These are phyloP conservation scores for Zaprionus ghesquierei DNA, from an alignment of 1,140 invertebrate genomes.

Conservation along the genomic window DNA sequence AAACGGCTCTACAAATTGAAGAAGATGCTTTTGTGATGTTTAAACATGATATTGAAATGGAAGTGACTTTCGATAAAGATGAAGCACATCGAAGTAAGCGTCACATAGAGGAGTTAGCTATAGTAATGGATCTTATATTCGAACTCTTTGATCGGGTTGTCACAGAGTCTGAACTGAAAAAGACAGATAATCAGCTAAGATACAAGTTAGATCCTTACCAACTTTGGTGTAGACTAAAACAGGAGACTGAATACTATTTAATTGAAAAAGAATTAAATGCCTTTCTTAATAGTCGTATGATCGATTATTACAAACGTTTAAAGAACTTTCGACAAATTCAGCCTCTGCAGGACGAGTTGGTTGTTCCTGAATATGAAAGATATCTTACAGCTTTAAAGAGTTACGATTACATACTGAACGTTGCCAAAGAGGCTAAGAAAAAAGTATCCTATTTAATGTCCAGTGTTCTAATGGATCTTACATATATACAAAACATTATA, in stretches of 20 bases:
- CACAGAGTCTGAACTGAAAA: background rate
- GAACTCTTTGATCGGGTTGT: constrained; percentile 22
- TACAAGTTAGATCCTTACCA: background rate
- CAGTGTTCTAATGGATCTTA: constrained; percentile 34
- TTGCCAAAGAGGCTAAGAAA: background rate
- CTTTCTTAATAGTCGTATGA: constrained; percentile 21
- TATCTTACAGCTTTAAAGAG: background rate
- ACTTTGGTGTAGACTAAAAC: background rate
- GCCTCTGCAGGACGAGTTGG: fast-evolving
- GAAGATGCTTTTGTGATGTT: background rate
- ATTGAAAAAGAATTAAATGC: constrained; percentile 3
- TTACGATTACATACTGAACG: background rate
- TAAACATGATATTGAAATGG: background rate
- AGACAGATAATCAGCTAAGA: background rate
- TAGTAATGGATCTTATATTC: background rate
- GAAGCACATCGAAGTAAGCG: background rate
- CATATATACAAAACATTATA: constrained; percentile 11
- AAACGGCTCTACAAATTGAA: background rate
- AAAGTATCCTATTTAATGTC: constrained; percentile 3
- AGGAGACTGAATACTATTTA: background rate
- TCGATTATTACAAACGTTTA: constrained; percentile 42
- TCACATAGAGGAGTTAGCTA: background rate
- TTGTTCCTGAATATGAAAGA: background rate
- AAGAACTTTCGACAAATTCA: constrained; percentile 10
- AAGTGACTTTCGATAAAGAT: background rate